Evolutionary conservation across 2,113 vertebrate genomes (phyloP).

Genomic region (Pollachius pollachius): DNA sequence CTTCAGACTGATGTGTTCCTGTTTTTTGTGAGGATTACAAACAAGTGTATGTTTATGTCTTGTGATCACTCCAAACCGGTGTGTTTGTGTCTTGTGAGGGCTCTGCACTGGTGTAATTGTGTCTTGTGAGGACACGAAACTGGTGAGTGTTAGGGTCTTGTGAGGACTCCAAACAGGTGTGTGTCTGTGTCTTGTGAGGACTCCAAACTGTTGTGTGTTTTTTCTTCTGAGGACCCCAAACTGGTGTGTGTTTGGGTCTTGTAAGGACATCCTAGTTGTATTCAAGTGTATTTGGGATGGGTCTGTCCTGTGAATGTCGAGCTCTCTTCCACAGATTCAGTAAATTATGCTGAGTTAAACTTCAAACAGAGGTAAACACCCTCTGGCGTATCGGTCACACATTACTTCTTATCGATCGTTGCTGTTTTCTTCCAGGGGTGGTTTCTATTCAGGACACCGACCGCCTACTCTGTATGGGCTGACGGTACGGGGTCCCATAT

Average conservation of each 20-base stretch:
- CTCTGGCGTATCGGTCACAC: slow-evolving; percentile 9
- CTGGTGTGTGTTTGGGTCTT: too few species aligned
- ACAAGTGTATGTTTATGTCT: not conserved
- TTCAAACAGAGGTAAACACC: slow-evolving; percentile 25
- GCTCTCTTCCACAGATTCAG: not conserved
- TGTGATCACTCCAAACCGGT: too few species aligned
- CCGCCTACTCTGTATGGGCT: slow-evolving; percentile 22
- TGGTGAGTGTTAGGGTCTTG: too few species aligned
- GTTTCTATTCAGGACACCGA: slow-evolving; percentile 21
- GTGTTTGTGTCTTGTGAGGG: too few species aligned
- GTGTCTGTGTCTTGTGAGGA: too few species aligned
- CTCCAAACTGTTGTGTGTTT: too few species aligned
- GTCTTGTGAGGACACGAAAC: too few species aligned
- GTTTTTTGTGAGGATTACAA: too few species aligned
- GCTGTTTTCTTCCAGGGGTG: not conserved
- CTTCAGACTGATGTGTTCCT: too few species aligned
- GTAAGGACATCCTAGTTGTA: not conserved
- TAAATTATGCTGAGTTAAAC: slow-evolving; percentile 19
- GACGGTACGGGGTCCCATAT: not conserved
- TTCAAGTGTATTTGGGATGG: not conserved
- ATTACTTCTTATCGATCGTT: slow-evolving; percentile 24
- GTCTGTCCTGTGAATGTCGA: not conserved
- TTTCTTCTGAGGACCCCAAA: too few species aligned
- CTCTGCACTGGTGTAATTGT: too few species aligned
- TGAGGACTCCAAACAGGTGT: too few species aligned